Evolutionary conservation across 2,888 invertebrate species (phyloP), one percentile per base, ranked within the genome.

Genomic region (Spialia ferax): DNA sequence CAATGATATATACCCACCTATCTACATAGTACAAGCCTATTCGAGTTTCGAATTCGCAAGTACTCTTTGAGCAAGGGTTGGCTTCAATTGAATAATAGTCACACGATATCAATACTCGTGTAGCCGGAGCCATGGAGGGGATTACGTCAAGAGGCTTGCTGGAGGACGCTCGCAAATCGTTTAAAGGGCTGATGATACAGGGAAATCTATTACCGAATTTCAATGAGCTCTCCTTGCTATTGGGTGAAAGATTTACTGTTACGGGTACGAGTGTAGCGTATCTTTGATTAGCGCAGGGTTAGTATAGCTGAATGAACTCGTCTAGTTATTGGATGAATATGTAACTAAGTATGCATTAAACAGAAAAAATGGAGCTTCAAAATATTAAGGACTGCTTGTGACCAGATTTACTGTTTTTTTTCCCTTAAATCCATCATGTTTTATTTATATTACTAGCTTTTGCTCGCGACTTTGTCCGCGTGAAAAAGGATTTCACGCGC

Each of bases 71-170:
- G 35, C 48, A 42, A 42, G 42, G 42, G 42, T 42, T 26, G 52
- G 59, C 52, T 54, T 8, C 52, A 60, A 54, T 54, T 59, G 60
- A 60, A 60, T 60, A 66, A 66, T 66, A 45, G 65, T 66, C 65
- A 60, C 65, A 52, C 54, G 65, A 66, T 66, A 66, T 66, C 65
- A 65, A 38, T 59, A 29, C 64, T 48, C 56, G 62, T 59, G 45
- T 45, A 45, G 35, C 52, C 52, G 26, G 45, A 57, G 11, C 59
- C 52, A 38, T 50, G 38, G 55, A 64, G 64, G 50, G 65, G 57
- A 65, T 65, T 65, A 65, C 59, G 52, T 65, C 56, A 57, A 57
- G 64, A 38, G 50, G 59, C 65, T 65, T 26, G 38, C 18, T 45
- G 18, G 45, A 45, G 45, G 18, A 45, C 38, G 38, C 18, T 8